Conservation (phyloP, 2,797 vertebrate genomes). For the Pangasius krempfi region DNA sequence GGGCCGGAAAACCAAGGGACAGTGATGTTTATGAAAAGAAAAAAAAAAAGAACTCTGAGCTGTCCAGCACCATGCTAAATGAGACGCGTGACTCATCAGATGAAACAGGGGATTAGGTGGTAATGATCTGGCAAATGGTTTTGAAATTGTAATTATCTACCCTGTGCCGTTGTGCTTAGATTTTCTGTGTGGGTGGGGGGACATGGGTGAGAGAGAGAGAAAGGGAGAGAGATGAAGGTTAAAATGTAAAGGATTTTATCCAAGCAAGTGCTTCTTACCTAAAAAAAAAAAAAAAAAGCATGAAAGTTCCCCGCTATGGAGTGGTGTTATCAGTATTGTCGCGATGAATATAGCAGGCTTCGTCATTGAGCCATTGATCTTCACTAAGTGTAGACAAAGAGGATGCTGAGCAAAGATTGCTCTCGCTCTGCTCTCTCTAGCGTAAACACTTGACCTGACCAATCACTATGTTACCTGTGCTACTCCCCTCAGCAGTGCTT, state of each 20-base stretch:
- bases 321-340: conserved; percentile 45
- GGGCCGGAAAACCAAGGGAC: conserved; percentile 55
- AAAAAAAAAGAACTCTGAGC: conserved; percentile 57
- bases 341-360: conserved; percentile 49
- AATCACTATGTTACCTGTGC: conserved; percentile 50
- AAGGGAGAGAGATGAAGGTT: conserved; percentile 27
- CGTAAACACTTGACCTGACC: conserved; percentile 61
- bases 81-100: conserved; percentile 77
- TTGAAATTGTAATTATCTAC: conserved; percentile 78
- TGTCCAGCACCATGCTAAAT: conserved; percentile 69
- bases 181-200: conserved; percentile 47
- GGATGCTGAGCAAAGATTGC: conserved; percentile 47
- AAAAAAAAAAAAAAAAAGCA: conserved; percentile 43
- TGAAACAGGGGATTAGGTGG: conserved; percentile 77
- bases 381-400: conserved; percentile 55
- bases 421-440: conserved; percentile 49
- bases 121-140: conserved; percentile 81
- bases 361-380: conserved; percentile 55
- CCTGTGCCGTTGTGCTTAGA: conserved; percentile 59
- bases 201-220: conserved; percentile 14
- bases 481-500: conserved; percentile 51
- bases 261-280: conserved; percentile 48
- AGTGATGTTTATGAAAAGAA: conserved; percentile 63
- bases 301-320: conserved; percentile 44
- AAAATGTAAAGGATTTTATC: conserved; percentile 53